phyloP scores from a whole-genome alignment of 2,113 vertebrate genomes.

The Craseonycteris thonglongyai region DNA sequence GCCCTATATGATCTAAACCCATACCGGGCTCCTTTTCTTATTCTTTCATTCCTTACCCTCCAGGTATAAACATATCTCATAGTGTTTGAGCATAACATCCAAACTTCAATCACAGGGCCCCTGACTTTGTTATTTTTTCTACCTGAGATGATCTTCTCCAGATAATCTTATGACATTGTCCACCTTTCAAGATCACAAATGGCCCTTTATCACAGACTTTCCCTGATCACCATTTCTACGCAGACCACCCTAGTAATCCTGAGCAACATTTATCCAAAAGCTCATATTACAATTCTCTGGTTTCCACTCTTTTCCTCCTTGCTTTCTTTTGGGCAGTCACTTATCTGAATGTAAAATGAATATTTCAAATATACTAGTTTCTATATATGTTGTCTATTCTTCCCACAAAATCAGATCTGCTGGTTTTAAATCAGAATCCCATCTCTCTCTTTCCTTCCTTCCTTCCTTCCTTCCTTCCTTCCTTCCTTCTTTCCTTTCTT shows the following conservation, averaged over 20 bases:
- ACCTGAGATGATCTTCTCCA: not conserved
- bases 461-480: too few species aligned
- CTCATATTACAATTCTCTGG: not conserved
- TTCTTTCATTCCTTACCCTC: not conserved
- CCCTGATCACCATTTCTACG: not conserved
- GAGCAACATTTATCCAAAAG: not conserved
- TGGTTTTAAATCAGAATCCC: not conserved
- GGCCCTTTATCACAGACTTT: not conserved
- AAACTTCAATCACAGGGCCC: not conserved
- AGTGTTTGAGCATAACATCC: not conserved
- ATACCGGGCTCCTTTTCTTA: not conserved
- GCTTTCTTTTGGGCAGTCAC: not conserved
- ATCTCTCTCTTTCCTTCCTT: not conserved
- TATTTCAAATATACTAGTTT: not conserved
- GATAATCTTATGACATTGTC: not conserved
- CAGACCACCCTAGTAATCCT: not conserved
- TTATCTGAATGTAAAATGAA: not conserved
- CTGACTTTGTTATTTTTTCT: not conserved
- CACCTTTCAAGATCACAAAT: not conserved
- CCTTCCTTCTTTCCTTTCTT: too few species aligned
- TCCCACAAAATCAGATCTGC: not conserved
- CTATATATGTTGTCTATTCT: not conserved
- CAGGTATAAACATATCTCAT: not conserved
- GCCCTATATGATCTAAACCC: not conserved
- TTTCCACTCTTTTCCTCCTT: not conserved